A percentile compares a stretch with the other conserved stretches of the same genome.
phyloP scores from a whole-genome alignment of 2,888 invertebrate species.

The Mactromeris polynyma region DNA sequence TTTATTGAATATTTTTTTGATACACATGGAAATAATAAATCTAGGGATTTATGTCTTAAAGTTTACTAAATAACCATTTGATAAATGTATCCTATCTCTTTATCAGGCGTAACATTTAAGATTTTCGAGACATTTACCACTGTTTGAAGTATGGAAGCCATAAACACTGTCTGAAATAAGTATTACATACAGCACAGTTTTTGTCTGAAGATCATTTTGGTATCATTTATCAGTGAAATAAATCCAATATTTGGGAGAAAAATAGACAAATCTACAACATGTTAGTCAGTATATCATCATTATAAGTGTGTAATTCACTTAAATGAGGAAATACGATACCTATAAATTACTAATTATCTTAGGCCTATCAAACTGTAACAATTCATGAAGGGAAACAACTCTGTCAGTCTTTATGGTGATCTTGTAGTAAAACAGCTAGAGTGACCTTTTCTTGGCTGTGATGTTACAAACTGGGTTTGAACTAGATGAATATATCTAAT shows the following conservation, averaged over 20 bases:
- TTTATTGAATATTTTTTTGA: not conserved
- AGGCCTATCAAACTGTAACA: not conserved
- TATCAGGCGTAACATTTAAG: not conserved
- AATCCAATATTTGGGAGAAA: not conserved
- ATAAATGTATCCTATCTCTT: conserved; percentile 1
- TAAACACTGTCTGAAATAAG: not conserved
- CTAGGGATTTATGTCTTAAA: not conserved
- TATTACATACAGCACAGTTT: not conserved
- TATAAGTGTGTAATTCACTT: conserved; percentile 15
- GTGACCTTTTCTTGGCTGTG: not conserved
- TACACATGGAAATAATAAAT: conserved; percentile 9
- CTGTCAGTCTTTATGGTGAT: not conserved
- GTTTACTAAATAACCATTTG: conserved; percentile 1
- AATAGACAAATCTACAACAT: conserved; percentile 11
- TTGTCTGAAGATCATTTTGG: not conserved
- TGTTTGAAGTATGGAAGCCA: conserved; percentile 9
- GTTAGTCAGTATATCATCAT: conserved; percentile 14
- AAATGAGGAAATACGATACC: conserved; percentile 15
- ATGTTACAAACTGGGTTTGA: not conserved
- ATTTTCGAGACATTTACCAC: not conserved
- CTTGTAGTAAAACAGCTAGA: not conserved
- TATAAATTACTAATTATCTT: not conserved
- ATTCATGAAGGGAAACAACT: not conserved
- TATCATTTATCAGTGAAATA: conserved; percentile 15
- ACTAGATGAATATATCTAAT: not conserved